Percentiles rank a stretch among this genome's conserved stretches.
These are phyloP conservation scores for Dromaius novaehollandiae DNA, from an alignment of 2,113 vertebrate genomes.

Conservation along the genomic window DNA sequence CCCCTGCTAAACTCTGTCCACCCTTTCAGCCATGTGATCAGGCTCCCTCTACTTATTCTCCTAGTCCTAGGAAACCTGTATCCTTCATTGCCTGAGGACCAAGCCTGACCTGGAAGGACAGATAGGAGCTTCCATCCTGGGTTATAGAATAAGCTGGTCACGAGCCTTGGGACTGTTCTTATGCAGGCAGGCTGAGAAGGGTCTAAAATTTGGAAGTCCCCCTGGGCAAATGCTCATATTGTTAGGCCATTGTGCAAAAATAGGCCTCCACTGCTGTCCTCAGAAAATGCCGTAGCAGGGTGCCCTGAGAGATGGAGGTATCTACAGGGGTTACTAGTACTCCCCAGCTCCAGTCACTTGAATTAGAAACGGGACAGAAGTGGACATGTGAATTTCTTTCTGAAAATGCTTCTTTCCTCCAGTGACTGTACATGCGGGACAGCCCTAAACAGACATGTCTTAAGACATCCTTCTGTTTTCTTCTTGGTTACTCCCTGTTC, in stretches of 20 bases:
- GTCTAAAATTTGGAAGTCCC: not conserved
- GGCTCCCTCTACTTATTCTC: not conserved
- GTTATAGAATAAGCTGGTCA: not conserved
- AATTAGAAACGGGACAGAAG: not conserved
- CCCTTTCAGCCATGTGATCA: not conserved
- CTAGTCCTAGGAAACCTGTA: not conserved
- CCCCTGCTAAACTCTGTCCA: not conserved
- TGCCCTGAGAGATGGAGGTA: no score
- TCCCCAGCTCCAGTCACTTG: not conserved
- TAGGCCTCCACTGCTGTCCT: not conserved
- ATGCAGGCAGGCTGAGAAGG: not conserved
- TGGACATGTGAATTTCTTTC: not conserved
- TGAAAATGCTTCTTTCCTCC: not conserved
- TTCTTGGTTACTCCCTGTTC: not conserved
- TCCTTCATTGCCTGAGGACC: not conserved
- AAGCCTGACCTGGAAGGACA: no score
- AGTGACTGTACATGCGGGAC: not conserved
- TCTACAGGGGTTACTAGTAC: not conserved
- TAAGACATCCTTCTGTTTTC: not conserved
- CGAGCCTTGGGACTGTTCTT: not conserved
- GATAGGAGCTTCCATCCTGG: not conserved
- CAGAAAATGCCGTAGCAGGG: not conserved
- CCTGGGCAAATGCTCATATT: not conserved
- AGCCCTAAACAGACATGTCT: not conserved
- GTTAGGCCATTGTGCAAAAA: not conserved